Evolutionary conservation across 2,888 invertebrate species (phyloP).

Genomic region (Drosophila diplacantha): DNA sequence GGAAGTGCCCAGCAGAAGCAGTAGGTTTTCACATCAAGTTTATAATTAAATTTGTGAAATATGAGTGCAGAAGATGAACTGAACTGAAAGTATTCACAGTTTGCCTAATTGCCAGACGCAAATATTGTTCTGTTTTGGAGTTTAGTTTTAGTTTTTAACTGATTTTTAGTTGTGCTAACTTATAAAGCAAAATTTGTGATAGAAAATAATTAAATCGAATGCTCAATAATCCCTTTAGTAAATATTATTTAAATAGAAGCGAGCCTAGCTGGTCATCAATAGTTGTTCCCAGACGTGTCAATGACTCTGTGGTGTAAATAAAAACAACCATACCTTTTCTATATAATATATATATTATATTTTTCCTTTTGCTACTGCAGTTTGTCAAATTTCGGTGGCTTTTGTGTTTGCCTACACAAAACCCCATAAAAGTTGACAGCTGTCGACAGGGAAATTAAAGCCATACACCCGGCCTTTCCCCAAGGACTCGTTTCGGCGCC

Average conservation of each 20-base stretch:
- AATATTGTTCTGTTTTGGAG: not conserved
- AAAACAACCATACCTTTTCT: slow-evolving; percentile 14
- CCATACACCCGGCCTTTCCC: slow-evolving; percentile 7
- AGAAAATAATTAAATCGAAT: too few relatives aligned
- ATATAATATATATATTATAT: not conserved
- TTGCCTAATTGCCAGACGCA: too few relatives aligned
- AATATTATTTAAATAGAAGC: not conserved
- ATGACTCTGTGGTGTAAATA: slow-evolving; percentile 29
- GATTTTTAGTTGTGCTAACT: not conserved
- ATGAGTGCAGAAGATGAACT: not conserved
- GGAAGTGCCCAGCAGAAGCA: not conserved
- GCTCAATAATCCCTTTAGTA: not conserved
- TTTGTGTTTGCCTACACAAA: slow-evolving; percentile 16
- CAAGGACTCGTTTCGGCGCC: slow-evolving; percentile 3
- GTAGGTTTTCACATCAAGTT: not conserved
- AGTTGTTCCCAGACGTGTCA: slow-evolving; percentile 20
- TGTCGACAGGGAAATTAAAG: slow-evolving; percentile 18
- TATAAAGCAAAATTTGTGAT: not conserved
- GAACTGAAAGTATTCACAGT: not conserved
- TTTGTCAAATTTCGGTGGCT: slow-evolving; percentile 22
- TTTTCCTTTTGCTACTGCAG: slow-evolving; percentile 1
- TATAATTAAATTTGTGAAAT: slow-evolving; percentile 11
- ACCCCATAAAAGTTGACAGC: slow-evolving; percentile 13
- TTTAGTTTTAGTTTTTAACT: too few relatives aligned
- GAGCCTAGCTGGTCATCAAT: not conserved